A percentile compares a stretch with the other conserved stretches of the same genome.
Evolutionary conservation across 2,888 invertebrate species (phyloP).

Genomic region (Drosophila kuntzei): DNA sequence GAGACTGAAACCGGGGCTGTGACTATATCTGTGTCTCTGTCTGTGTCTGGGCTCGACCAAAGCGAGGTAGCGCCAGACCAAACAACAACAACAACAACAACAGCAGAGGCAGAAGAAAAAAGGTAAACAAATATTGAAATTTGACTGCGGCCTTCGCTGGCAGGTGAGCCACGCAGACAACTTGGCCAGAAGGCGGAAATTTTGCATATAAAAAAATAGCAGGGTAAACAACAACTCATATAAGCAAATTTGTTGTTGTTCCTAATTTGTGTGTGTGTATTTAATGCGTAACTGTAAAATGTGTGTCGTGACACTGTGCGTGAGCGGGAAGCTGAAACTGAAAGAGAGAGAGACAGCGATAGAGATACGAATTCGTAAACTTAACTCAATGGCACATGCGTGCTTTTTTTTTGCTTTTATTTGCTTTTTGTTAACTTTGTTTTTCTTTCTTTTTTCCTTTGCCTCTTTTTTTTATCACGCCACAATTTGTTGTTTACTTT

Average conservation of each 20-base stretch:
- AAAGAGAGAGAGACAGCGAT: not conserved
- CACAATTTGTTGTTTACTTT: constrained; percentile 51
- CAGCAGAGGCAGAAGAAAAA: constrained; percentile 29
- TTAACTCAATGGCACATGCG: constrained; percentile 66
- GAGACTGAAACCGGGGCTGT: constrained; percentile 6
- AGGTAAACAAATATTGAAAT: constrained; percentile 70
- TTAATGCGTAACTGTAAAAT: constrained; percentile 78
- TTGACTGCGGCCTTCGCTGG: constrained; percentile 57
- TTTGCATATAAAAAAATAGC: constrained; percentile 28
- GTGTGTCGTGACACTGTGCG: constrained; percentile 62
- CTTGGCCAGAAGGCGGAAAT: constrained; percentile 62
- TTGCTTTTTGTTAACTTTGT: constrained; percentile 29
- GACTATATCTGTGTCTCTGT: constrained; percentile 3
- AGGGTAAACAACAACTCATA: constrained; percentile 44
- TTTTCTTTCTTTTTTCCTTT: constrained; percentile 22
- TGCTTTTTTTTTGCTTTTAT: constrained; percentile 19
- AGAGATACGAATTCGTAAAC: constrained; percentile 2
- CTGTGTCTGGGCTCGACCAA: constrained; percentile 6
- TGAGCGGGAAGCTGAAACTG: not conserved
- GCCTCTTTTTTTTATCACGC: constrained; percentile 41
- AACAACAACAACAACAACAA: constrained; percentile 22
- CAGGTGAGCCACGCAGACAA: constrained; percentile 58
- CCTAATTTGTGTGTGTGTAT: constrained; percentile 46
- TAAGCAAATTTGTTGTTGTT: constrained; percentile 17
- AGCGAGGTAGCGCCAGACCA: constrained; percentile 34